Evolutionary conservation across 2,888 invertebrate species (phyloP).

Genomic region (Patella depressa): DNA sequence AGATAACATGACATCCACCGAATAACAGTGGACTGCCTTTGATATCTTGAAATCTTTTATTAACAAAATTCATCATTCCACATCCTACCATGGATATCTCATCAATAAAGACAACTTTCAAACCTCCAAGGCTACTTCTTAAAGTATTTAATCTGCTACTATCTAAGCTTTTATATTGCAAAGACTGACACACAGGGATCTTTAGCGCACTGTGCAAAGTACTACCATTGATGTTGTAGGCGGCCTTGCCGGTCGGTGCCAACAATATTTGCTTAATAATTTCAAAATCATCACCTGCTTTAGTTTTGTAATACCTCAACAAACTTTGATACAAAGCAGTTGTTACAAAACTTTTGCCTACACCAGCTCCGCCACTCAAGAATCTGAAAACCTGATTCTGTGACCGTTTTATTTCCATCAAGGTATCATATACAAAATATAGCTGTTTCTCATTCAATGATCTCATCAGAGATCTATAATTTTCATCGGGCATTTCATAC

Average conservation of each 20-base stretch:
- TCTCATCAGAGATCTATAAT: no score
- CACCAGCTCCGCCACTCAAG: no score
- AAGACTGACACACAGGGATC: conserved; percentile 26
- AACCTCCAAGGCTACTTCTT: conserved; percentile 9
- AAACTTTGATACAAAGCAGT: no score
- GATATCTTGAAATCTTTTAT: conserved; percentile 15
- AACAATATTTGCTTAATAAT: conserved; percentile 25
- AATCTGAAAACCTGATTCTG: no score
- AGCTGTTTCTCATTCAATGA: no score
- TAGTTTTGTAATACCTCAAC: conserved; percentile 28
- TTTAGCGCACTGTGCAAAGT: conserved; percentile 30
- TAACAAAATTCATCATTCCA: conserved; percentile 29
- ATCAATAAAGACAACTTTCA: conserved; percentile 39
- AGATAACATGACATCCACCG: no score
- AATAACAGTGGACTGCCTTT: no score
- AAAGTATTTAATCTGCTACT: conserved; percentile 17
- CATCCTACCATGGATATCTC: conserved; percentile 42
- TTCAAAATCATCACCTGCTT: conserved; percentile 31
- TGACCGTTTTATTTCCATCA: no score
- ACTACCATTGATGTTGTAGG: conserved; percentile 28
- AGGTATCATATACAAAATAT: no score
- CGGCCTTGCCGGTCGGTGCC: conserved; percentile 44
- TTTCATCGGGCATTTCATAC: no score
- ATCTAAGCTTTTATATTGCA: conserved; percentile 23
- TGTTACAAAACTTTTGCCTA: no score